phyloP scores from a whole-genome alignment of 2,888 invertebrate genomes.

The Invenusta paracnida region DNA sequence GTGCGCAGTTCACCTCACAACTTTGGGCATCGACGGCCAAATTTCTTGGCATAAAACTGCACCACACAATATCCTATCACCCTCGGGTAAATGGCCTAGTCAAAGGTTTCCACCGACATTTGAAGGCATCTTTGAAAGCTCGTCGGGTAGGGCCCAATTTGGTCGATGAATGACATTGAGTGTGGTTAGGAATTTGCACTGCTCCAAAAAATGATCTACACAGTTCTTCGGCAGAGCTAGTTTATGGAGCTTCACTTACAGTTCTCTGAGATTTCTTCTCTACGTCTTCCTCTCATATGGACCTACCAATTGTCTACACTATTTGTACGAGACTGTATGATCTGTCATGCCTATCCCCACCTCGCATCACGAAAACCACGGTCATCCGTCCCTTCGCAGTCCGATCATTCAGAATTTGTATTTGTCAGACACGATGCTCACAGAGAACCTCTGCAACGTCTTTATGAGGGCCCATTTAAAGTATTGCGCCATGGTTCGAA shows the following conservation, averaged over 20 bases:
- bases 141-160: not conserved
- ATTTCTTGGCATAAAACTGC: not conserved
- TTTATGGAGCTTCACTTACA: no score
- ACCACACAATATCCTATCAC: not conserved
- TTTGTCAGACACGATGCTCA: not conserved
- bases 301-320: not conserved
- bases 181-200: not conserved
- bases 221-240: not conserved
- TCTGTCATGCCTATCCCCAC: not conserved
- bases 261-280: not conserved
- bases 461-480: not conserved
- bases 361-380: not conserved
- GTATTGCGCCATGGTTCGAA: not conserved
- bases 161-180: not conserved
- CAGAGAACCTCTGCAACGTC: not conserved
- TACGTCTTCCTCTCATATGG: not conserved
- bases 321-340: not conserved
- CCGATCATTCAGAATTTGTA: not conserved
- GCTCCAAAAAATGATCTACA: not conserved
- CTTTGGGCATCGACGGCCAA: not conserved
- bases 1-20: not conserved
- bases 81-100: no score
- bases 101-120: no score
- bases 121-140: not conserved
- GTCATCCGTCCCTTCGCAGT: not conserved